Base-by-base conservation (phyloP, 2,797 vertebrate genomes). In the Gouania willdenowi region DNA sequence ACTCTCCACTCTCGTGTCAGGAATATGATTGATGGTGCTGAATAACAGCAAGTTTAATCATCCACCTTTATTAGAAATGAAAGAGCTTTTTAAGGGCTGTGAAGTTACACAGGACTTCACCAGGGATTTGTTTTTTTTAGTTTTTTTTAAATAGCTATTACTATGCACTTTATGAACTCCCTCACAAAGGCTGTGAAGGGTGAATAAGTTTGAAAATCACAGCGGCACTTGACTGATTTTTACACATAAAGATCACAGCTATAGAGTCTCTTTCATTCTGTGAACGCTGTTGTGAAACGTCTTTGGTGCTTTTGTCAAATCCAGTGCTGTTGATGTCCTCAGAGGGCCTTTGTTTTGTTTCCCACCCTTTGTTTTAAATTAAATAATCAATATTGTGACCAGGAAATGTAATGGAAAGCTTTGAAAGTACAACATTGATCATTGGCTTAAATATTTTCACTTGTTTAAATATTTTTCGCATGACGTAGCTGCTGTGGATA, bases 11-110 rank as follows among this genome's bases (percentile, higher is more conserved):
- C 29, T 44, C 70, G 70, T 84, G 81, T 82, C 78, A 81, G 26
- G 51, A 72, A 56, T 34, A 75, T 84, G 81, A 87, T 85, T 82
- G 82, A 86, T 87, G 80, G 71, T 10, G 41, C 51, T 18, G 54
- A 68, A 62, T 61, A 68, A 69, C 64, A 43, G 57, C 61, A 67
- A 57, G 56, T 53, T 61, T 41, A 66, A 62, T 71, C 59, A 50
- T 55, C 66, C 42, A 33, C 54, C 65, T 62, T 54, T 44, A 66
- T 66, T 68, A 34, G 26, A 71, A 64, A 71, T 70, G 59, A 72
- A 61, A 62, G 63, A 61, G 54, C 63, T 30, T 51, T 42, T 48
- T 56, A n/a, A n/a, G 25, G 39, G 45, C 57, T 41, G 45, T 39
- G 62, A 38, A 37, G 44, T 52, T 34, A 5, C 10, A 40, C 60